Evolutionary conservation across 2,888 invertebrate genomes (phyloP), one percentile per base, ranked within the genome.

Genomic region (Andrena flavipes): DNA sequence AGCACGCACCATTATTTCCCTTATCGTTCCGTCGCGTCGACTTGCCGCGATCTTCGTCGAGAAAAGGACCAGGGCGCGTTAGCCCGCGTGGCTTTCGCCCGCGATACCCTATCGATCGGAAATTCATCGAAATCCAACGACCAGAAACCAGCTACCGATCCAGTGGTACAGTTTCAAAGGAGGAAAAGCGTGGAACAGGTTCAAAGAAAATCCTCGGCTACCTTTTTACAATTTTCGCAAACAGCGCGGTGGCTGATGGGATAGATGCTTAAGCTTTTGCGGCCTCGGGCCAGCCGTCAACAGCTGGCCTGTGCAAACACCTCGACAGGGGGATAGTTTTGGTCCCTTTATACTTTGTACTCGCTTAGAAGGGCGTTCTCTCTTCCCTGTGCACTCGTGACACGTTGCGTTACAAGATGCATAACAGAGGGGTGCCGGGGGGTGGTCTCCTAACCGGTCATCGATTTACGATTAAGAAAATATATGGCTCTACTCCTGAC

Each of bases 251-350:
- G 49, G 30, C 49, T 64, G 72, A 79, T 78, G 76, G 81, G 82
- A 69, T 80, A 68, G 82, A 74, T 84, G 85, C 76, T 86, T 77
- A 80, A 89, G 84, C 80, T 86, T 87, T 82, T 84, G 87, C 87
- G 84, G 86, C 85, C 71, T 76, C 80, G 67, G 83, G 83, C 84
- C 72, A 82, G 76, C 84, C 87, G 87, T 90, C 87, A 86, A 90
- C 91, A 91, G 88, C 90, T 91, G 90, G 85, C 84, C 81, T 79
- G 69, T 76, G 87, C 87, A 89, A 89, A 89, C 88, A 90, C 87
- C 87, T 88, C 84, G 51, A 74, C 72, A 35, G 80, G 85, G 85
- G 87, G 85, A 76, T 79, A 76, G 80, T 87, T 88, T 86, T 81
- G 73, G 76, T 79, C 87, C 85, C 83, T 86, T 87, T 87, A 80